Conservation (phyloP, 2,888 invertebrate genomes). For the Agrilus mali region DNA sequence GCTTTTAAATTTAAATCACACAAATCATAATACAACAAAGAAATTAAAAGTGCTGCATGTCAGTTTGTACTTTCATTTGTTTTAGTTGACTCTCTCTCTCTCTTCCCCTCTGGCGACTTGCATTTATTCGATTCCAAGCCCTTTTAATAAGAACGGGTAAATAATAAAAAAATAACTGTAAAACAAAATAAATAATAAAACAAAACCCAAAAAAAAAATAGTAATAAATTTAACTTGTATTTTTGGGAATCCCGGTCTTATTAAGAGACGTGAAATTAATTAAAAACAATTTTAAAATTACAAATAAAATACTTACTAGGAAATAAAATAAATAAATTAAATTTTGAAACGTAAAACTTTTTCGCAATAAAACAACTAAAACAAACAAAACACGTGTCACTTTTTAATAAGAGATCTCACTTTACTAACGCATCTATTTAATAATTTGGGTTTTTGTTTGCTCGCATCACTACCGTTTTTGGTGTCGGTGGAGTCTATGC, state of each 20-base stretch:
- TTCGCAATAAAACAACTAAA: slow-evolving; percentile 6
- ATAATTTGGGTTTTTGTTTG: slow-evolving; percentile 66
- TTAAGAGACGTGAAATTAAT: no score
- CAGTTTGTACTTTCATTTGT: no score
- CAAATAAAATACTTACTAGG: no score
- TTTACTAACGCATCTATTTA: slow-evolving; percentile 76
- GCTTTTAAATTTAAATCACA: no score
- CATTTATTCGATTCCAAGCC: slow-evolving; percentile 16
- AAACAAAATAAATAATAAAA: slow-evolving; percentile 11
- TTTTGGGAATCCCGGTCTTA: no score
- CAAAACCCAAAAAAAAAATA: slow-evolving; percentile 15
- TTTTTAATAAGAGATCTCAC: slow-evolving; percentile 57
- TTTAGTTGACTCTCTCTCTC: no score
- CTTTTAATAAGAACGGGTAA: slow-evolving; percentile 17
- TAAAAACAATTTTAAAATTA: no score
- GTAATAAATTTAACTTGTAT: background rate
- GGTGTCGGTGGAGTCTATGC: slow-evolving; percentile 18
- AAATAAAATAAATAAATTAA: no score
- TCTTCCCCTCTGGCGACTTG: slow-evolving; percentile 10
- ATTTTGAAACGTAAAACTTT: no score
- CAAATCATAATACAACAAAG: no score
- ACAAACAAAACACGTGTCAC: slow-evolving; percentile 13
- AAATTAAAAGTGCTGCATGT: no score
- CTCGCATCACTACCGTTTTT: slow-evolving; percentile 39
- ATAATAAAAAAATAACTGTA: no score